Evolutionary conservation across 2,113 vertebrate genomes (phyloP), one percentile per base, ranked within the genome.

Genomic region (Phylloscopus trochilus): DNA sequence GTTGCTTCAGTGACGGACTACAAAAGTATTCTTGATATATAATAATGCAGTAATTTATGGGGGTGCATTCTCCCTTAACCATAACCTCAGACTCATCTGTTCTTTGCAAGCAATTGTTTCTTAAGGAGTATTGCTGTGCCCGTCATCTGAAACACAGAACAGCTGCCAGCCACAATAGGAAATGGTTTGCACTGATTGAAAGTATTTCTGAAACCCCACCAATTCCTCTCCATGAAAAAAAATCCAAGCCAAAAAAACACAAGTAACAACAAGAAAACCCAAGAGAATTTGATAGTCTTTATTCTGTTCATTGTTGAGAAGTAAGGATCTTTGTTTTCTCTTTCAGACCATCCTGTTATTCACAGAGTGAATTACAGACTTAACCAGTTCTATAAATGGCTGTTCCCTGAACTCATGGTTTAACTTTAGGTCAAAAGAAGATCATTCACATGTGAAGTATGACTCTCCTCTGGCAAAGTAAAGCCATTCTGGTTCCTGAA

Each of bases 311-410:
- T 90, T 93, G 76, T 82, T 68, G 73, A 96, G 92, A 75, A 81
- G 56, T 63, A 69, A 76, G 47, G 41, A 81, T 90, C 76, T 87
- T 87, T 94, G 37, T 95, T 90, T 92, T 88, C 68, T 64, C 64
- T 92, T 92, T 93, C 83, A 83, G 64, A 75, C 75, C 52, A 92
- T 90, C 47, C 83, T 96, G 47, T 90, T 93, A 93, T 58, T 87
- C 85, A 81, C 68, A 90, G 44, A 95, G 52, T 7, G 72, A 96
- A 94, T 94, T 94, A 96, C 86, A 96, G 92, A 83, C 64, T 64
- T 83, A 86, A 93, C 92, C 68, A 89, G 20, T 41, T 64, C 88
- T 89, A 78, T 90, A 96, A 95, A 86, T 68, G 68, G 79, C 27
- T 95, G 35, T 83, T 95, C 79, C 83, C 79, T 27, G 2, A 95